Conservation (phyloP, 1,140 invertebrate genomes). For the Hyles euphorbiae region DNA sequence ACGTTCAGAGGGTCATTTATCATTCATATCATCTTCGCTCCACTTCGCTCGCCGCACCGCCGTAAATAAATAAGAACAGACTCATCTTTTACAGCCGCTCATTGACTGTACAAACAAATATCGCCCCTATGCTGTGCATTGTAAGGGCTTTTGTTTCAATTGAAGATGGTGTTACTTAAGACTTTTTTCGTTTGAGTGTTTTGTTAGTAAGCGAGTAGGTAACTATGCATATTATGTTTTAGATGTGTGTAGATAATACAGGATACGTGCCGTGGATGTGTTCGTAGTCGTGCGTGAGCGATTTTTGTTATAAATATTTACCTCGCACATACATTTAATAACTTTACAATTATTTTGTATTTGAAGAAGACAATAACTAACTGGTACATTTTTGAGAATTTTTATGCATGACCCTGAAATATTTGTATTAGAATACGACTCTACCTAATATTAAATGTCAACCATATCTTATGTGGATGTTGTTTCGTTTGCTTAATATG, state of each 20-base stretch:
- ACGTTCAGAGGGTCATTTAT: conserved; percentile 71
- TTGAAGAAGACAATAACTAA: too few species aligned
- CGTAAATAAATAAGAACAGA: conserved; percentile 76
- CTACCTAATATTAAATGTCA: too few species aligned
- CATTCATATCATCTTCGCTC: conserved; percentile 76
- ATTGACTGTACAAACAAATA: conserved; percentile 8
- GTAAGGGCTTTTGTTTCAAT: conserved; percentile 1
- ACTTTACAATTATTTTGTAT: conserved; percentile 7
- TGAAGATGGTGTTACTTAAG: conserved; percentile 18
- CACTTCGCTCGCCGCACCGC: conserved; percentile 73
- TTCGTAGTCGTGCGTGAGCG: too few species aligned
- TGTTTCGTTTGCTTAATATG: too few species aligned
- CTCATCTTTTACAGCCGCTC: conserved; percentile 71
- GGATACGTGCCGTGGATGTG: conserved; percentile 18
- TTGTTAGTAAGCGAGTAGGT: conserved; percentile 52
- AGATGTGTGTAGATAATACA: conserved; percentile 59
- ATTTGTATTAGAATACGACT: too few species aligned
- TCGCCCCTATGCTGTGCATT: neutral
- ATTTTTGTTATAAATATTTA: neutral
- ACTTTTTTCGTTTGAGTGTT: conserved; percentile 21
- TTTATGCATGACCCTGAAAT: too few species aligned
- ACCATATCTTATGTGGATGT: too few species aligned
- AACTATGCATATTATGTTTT: conserved; percentile 61
- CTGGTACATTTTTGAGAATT: too few species aligned
- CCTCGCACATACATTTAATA: neutral